These are phyloP conservation scores for Ips nitidus DNA, from an alignment of 1,140 invertebrate species.

Conservation along the genomic window DNA sequence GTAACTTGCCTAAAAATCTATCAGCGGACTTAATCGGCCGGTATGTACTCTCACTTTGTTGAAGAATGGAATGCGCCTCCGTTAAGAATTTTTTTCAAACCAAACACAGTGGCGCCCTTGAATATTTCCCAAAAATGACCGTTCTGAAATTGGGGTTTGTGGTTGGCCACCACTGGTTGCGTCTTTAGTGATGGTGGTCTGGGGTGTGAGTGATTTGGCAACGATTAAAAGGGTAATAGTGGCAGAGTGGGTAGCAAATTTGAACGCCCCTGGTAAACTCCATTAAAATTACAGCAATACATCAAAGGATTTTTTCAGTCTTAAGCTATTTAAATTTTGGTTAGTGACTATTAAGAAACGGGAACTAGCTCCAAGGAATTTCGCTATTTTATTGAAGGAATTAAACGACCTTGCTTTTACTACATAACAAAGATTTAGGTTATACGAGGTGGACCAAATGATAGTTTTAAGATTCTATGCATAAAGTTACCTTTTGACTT, in stretches of 20 bases:
- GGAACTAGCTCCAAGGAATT: conserved; percentile 8
- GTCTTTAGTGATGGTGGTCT: too few relatives aligned
- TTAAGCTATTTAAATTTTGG: conserved; percentile 9
- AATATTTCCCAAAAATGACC: not conserved
- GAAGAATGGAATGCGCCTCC: conserved; percentile 31
- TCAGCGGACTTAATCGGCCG: conserved; percentile 13
- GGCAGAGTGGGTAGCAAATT: too few relatives aligned
- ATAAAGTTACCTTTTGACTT: too few relatives aligned
- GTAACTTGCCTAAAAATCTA: conserved; percentile 25
- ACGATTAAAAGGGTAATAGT: too few relatives aligned
- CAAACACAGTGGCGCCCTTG: conserved; percentile 20
- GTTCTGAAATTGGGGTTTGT: too few relatives aligned
- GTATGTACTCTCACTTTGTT: conserved; percentile 32
- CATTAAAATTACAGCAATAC: not conserved
- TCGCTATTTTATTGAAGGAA: not conserved
- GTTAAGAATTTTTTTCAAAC: conserved; percentile 11
- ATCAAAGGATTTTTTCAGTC: conserved; percentile 1
- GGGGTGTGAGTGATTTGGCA: too few relatives aligned
- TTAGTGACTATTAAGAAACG: conserved; percentile 7
- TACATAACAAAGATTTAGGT: too few relatives aligned
- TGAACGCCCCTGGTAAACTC: not conserved
- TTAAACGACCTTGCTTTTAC: conserved; percentile 9
- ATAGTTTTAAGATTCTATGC: too few relatives aligned
- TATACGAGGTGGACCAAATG: too few relatives aligned
- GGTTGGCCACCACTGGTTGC: not conserved